Percentiles rank a stretch among this genome's conserved stretches.
Conservation (phyloP, 2,113 vertebrate genomes). For the Beaufortia kweichowensis region DNA sequence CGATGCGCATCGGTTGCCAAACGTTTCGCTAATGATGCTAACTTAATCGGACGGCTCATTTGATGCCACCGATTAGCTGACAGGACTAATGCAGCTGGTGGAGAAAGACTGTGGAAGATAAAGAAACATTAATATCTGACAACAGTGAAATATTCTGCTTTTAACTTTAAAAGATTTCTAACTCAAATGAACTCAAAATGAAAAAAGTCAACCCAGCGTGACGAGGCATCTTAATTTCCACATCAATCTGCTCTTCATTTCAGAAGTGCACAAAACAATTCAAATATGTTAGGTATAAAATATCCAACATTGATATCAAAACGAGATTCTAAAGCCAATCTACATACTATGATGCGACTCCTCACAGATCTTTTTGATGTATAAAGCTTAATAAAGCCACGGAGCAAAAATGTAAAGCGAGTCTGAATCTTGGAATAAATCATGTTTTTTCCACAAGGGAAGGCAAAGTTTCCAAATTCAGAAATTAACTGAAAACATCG, state of each 20-base stretch:
- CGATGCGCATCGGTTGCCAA: slow-evolving; percentile 38
- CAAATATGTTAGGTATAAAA: background rate
- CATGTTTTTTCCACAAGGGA: background rate
- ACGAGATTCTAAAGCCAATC: background rate
- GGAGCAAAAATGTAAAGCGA: background rate
- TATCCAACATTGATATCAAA: background rate
- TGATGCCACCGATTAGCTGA: slow-evolving; percentile 37
- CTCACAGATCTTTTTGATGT: background rate
- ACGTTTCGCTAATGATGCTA: slow-evolving; percentile 43
- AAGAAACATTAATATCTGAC: background rate
- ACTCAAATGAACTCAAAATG: too few relatives aligned
- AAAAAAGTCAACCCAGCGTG: too few relatives aligned
- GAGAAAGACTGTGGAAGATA: background rate
- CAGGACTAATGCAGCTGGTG: slow-evolving; percentile 21
- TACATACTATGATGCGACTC: background rate
- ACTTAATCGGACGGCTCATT: slow-evolving; percentile 48
- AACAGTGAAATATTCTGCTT: background rate
- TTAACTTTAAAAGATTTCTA: background rate
- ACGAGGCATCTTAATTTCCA: too few relatives aligned
- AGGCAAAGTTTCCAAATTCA: slow-evolving; percentile 4
- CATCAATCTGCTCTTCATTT: too few relatives aligned
- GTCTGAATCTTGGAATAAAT: slow-evolving; percentile 11
- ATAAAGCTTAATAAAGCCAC: background rate
- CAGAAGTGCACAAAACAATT: background rate
- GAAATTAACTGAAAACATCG: slow-evolving; percentile 8